phyloP scores from a whole-genome alignment of 2,113 vertebrate species.

The Myocastor coypus region DNA sequence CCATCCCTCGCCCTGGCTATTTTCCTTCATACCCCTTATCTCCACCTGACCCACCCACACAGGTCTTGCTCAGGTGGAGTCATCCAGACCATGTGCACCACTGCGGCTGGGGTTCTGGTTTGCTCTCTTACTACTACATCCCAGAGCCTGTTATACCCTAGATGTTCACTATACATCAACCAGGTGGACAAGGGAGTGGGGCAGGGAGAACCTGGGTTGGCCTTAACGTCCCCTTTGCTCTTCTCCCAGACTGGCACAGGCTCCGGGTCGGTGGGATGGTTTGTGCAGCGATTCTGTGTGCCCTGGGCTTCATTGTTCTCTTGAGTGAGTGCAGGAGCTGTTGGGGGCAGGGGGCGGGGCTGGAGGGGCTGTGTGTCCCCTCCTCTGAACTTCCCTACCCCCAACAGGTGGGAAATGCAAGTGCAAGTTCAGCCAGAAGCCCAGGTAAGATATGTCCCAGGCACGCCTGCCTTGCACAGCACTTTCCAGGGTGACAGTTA shows the following conservation, averaged over 20 bases:
- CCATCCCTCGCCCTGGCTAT: not conserved
- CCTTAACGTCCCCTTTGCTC: not conserved
- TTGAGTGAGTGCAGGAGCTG: constrained; percentile 89
- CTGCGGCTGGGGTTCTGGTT: not conserved
- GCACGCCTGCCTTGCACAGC: not conserved
- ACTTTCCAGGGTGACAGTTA: not conserved
- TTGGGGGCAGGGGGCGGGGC: not conserved
- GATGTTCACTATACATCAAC: too few species aligned
- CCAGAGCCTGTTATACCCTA: not conserved
- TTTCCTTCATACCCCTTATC: not conserved
- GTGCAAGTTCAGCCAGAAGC: constrained; percentile 92
- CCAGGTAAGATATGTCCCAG: constrained; percentile 83
- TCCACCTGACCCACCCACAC: not conserved
- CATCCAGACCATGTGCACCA: too few species aligned
- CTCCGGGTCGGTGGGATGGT: constrained; percentile 91
- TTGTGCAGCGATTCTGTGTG: constrained; percentile 90
- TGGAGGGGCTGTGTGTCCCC: not conserved
- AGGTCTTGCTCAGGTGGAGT: not conserved
- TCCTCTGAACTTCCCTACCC: not conserved
- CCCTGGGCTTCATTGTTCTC: constrained; percentile 91
- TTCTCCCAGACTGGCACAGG: constrained; percentile 88
- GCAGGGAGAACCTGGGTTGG: not conserved
- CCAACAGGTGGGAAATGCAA: constrained; percentile 92
- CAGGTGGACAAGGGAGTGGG: not conserved
- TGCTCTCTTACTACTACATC: not conserved